A percentile compares a stretch with the other conserved stretches of the same genome.
These are phyloP conservation scores for Enteromius trimaculatus DNA, from an alignment of 2,797 vertebrate genomes.

Conservation along the genomic window DNA sequence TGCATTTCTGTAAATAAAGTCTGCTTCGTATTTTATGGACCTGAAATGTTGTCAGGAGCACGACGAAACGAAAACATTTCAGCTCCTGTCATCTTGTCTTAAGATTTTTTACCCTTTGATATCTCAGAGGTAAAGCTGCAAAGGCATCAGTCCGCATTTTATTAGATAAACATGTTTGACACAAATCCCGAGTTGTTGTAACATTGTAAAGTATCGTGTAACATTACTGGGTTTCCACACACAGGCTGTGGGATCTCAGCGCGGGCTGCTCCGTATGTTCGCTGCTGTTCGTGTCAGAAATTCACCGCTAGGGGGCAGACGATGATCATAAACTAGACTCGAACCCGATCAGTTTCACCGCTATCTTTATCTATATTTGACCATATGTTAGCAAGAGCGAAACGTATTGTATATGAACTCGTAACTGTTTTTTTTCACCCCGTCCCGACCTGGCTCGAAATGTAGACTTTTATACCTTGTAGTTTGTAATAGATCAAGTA, in stretches of 20 bases:
- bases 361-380: slow-evolving; percentile 75
- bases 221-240: slow-evolving; percentile 58
- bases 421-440: slow-evolving; percentile 36
- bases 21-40: slow-evolving; percentile 26
- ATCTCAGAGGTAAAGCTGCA: slow-evolving; percentile 5
- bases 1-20: slow-evolving; percentile 8
- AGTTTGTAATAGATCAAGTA: neutral
- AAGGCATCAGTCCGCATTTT: slow-evolving; percentile 34
- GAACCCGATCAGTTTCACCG: slow-evolving; percentile 86
- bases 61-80: slow-evolving; percentile 11
- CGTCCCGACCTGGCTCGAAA: slow-evolving; percentile 3
- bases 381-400: slow-evolving; percentile 75
- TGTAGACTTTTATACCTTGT: neutral
- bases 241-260: slow-evolving; percentile 50
- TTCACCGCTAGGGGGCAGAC: slow-evolving; percentile 95
- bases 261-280: slow-evolving; percentile 42
- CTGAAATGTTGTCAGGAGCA: slow-evolving; percentile 25
- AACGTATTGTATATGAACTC: slow-evolving; percentile 55
- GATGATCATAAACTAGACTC: slow-evolving; percentile 91
- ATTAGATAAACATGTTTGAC: slow-evolving; percentile 56
- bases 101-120: neutral
- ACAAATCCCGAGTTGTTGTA: slow-evolving; percentile 59
- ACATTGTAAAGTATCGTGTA: slow-evolving; percentile 61
- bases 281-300: slow-evolving; percentile 59
- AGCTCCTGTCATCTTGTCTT: neutral